A percentile compares a stretch with the other conserved stretches of the same genome.
These are phyloP conservation scores for Pipistrellus kuhlii DNA, from an alignment of 2,797 vertebrate genomes.

Conservation along the genomic window DNA sequence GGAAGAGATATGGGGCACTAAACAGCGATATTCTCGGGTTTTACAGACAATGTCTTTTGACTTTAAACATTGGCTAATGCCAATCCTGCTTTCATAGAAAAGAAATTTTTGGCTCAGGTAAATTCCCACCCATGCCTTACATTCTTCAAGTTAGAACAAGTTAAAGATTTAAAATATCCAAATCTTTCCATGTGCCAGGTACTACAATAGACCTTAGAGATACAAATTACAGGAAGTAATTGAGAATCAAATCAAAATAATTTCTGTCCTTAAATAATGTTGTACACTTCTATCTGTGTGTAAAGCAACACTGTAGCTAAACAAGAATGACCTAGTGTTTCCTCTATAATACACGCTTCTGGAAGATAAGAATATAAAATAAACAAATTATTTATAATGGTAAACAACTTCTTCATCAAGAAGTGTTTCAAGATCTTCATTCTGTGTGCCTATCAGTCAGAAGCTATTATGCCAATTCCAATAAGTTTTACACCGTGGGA, in stretches of 20 bases:
- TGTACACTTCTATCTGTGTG: not conserved
- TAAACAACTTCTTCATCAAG: not conserved
- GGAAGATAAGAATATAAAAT: not conserved
- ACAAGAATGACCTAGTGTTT: not conserved
- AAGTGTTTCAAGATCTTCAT: not conserved
- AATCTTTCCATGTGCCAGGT: not conserved
- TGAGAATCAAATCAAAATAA: not conserved
- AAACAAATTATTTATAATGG: not conserved
- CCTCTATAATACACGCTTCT: not conserved
- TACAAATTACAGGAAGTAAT: not conserved
- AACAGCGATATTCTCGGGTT: not conserved
- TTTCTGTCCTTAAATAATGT: not conserved
- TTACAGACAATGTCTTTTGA: not conserved
- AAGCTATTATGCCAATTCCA: not conserved
- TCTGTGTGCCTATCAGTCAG: not conserved
- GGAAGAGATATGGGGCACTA: not conserved
- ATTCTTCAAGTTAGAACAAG: not conserved
- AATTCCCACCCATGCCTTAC: not conserved
- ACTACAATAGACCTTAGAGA: not conserved
- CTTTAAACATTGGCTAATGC: not conserved
- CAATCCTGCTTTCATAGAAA: not conserved
- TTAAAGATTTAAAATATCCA: constrained; percentile 3
- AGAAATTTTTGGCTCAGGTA: not conserved
- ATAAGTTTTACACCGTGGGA: not conserved
- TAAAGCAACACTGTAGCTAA: not conserved